Conservation (phyloP, 2,888 invertebrate species). For the Lepas anatifera region DNA sequence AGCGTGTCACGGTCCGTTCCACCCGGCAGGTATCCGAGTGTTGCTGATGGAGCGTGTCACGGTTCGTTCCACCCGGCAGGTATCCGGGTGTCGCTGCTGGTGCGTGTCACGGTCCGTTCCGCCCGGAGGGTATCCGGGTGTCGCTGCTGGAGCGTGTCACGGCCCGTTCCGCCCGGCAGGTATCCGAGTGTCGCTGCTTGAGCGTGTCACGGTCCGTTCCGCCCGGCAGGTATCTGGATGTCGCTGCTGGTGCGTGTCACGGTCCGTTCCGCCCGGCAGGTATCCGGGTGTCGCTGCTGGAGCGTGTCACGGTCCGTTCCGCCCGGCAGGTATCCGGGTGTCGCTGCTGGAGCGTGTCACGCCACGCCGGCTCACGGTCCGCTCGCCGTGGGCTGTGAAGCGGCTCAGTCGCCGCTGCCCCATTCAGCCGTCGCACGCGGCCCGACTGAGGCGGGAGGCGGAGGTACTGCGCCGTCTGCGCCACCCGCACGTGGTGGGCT, state of each 20-base stretch:
- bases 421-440: constrained; percentile 35
- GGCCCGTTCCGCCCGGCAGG: no score
- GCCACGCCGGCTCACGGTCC: constrained; percentile 43
- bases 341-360: constrained; percentile 63
- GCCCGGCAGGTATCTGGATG: background rate
- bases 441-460: constrained; percentile 56
- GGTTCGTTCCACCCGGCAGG: no score
- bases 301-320: background rate
- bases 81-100: no score
- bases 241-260: background rate
- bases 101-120: no score
- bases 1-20: no score
- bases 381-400: constrained; percentile 82
- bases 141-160: no score
- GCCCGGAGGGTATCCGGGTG: no score
- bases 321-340: constrained; percentile 53
- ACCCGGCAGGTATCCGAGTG: no score
- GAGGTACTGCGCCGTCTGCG: constrained; percentile 51
- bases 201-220: background rate
- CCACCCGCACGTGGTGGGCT: constrained; percentile 75
- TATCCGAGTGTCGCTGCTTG: no score
- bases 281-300: background rate
- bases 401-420: constrained; percentile 38
- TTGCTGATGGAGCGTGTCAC: no score
- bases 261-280: no score